phyloP scores from a whole-genome alignment of 2,888 invertebrate species.

The Molorchus minor region DNA sequence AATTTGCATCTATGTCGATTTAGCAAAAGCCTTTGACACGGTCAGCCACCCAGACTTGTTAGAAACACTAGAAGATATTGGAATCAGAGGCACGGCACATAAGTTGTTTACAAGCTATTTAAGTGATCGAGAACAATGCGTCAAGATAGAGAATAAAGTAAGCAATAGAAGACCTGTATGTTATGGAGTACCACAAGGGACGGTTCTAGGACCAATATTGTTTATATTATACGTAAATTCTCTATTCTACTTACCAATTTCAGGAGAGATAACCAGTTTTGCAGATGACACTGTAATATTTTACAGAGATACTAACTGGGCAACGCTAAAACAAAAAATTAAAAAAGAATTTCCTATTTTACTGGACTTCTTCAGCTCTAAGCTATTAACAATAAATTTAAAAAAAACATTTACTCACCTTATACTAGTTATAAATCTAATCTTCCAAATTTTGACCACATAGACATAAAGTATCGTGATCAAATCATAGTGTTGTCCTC shows the following conservation, averaged over 20 bases:
- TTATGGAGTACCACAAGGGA: slow-evolving; percentile 24
- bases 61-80: slow-evolving; percentile 11
- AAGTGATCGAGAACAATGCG: slow-evolving; percentile 7
- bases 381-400: not conserved
- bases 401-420: not conserved
- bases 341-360: too few species aligned
- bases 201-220: slow-evolving; percentile 14
- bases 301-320: too few species aligned
- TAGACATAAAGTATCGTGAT: not conserved
- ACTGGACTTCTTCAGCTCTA: not conserved
- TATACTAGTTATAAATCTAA: not conserved
- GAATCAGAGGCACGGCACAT: slow-evolving; percentile 11
- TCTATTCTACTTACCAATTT: not conserved
- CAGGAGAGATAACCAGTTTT: not conserved
- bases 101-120: slow-evolving; percentile 18
- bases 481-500: not conserved
- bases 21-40: slow-evolving; percentile 25
- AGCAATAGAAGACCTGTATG: slow-evolving; percentile 8
- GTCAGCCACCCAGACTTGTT: slow-evolving; percentile 15
- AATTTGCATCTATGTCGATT: slow-evolving; percentile 8
- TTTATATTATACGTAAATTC: slow-evolving; percentile 9
- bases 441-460: not conserved
- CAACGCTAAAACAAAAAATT: not conserved
- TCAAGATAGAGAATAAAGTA: not conserved
- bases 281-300: not conserved